These are phyloP conservation scores for Ichneumon xanthorius DNA, from an alignment of 2,888 invertebrate species.

Conservation along the genomic window DNA sequence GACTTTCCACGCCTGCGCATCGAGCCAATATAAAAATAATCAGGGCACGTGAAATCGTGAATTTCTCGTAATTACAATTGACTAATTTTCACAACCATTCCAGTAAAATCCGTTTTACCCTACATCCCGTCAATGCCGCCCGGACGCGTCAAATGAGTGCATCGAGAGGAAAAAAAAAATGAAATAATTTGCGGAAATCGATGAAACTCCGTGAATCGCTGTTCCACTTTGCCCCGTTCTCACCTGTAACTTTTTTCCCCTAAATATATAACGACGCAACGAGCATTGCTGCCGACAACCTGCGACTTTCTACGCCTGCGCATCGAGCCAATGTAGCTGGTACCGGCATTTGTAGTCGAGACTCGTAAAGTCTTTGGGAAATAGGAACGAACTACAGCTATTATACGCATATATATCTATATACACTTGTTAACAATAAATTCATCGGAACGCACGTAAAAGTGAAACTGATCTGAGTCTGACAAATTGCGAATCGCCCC, in stretches of 20 bases:
- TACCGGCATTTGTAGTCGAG: conserved; percentile 47
- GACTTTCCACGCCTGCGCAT: conserved; percentile 48
- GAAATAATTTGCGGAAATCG: too few relatives aligned
- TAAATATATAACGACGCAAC: not conserved
- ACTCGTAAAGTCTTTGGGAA: conserved; percentile 54
- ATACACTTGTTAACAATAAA: conserved; percentile 31
- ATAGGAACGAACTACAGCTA: conserved; percentile 25
- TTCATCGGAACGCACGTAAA: conserved; percentile 10
- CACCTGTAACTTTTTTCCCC: too few relatives aligned
- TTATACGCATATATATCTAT: conserved; percentile 17
- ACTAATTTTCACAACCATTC: too few relatives aligned
- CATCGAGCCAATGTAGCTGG: conserved; percentile 25
- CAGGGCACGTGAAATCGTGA: too few relatives aligned
- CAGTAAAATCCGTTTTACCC: too few relatives aligned
- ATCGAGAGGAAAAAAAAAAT: too few relatives aligned
- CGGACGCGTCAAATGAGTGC: too few relatives aligned
- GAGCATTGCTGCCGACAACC: conserved; percentile 5
- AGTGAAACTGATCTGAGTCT: not conserved
- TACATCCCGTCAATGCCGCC: too few relatives aligned
- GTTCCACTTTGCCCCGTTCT: too few relatives aligned
- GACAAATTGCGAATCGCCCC: not conserved
- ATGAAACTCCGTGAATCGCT: too few relatives aligned
- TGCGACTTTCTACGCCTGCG: conserved; percentile 47
- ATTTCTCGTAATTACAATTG: too few relatives aligned
- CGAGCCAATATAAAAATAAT: conserved; percentile 13